Evolutionary conservation across 2,113 vertebrate species (phyloP).

Genomic region (Anhinga anhinga): DNA sequence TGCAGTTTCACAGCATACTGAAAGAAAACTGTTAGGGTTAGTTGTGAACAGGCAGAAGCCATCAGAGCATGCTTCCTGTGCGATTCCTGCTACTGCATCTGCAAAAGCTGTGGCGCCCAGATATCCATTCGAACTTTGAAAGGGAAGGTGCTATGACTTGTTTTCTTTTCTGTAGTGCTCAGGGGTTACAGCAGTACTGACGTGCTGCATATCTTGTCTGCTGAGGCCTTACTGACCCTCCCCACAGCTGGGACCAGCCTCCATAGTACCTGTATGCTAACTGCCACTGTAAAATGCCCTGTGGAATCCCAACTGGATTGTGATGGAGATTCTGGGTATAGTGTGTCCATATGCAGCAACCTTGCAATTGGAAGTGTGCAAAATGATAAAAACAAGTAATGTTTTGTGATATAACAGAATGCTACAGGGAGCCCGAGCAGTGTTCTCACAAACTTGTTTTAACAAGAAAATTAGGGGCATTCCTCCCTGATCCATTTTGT

Average conservation of each 20-base stretch:
- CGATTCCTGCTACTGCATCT: background rate
- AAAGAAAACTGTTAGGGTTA: background rate
- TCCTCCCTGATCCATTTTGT: background rate
- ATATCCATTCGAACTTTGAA: background rate
- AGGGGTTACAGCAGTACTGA: background rate
- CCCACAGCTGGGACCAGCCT: background rate
- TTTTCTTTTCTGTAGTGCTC: background rate
- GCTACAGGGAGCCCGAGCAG: background rate
- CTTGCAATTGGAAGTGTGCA: background rate
- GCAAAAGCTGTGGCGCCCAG: background rate
- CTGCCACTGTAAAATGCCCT: background rate
- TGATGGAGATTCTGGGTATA: background rate
- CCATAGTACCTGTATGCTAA: background rate
- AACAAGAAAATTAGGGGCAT: background rate
- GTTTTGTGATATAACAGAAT: background rate
- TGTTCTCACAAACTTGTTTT: background rate
- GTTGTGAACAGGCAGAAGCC: background rate
- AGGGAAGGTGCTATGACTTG: background rate
- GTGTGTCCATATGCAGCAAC: background rate
- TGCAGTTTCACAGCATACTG: background rate
- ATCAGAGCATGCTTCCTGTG: accelerated
- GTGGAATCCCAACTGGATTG: background rate
- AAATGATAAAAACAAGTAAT: background rate
- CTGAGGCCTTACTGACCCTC: background rate
- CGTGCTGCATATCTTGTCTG: background rate